phyloP scores from a whole-genome alignment of 2,797 vertebrate species.

The Myoxocephalus aenaeus region DNA sequence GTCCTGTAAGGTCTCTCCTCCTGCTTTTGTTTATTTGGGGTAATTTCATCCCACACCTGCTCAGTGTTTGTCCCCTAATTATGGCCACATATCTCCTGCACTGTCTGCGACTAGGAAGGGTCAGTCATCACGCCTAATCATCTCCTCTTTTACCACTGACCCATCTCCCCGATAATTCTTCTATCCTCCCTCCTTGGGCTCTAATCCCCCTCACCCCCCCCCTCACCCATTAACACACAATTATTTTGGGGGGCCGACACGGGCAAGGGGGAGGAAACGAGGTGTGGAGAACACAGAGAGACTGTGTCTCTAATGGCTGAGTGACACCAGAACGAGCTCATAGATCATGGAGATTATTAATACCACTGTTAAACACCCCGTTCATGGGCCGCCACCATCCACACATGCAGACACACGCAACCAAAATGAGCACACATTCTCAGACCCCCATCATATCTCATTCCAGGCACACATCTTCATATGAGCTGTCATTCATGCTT shows the following conservation, averaged over 20 bases:
- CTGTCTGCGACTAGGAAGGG: slow-evolving; percentile 50
- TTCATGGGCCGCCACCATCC: slow-evolving; percentile 65
- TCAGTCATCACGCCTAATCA: slow-evolving; percentile 79
- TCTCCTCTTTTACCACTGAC: slow-evolving; percentile 75
- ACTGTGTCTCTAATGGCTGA: slow-evolving; percentile 79
- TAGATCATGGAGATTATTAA: slow-evolving; percentile 85
- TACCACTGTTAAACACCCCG: slow-evolving; percentile 80
- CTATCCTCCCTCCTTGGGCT: slow-evolving; percentile 45
- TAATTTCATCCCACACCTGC: slow-evolving; percentile 5
- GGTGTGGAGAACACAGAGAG: slow-evolving; percentile 81
- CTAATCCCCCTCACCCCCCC: slow-evolving; percentile 50
- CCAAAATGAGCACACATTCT: slow-evolving; percentile 12
- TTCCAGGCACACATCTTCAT: slow-evolving; percentile 74
- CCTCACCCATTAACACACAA: slow-evolving; percentile 81
- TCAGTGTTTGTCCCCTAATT: slow-evolving; percentile 31
- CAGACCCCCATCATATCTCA: slow-evolving; percentile 65
- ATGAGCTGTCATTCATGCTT: slow-evolving; percentile 80
- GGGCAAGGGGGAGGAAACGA: slow-evolving; percentile 77
- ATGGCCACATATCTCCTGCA: slow-evolving; percentile 27
- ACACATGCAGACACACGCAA: slow-evolving; percentile 39
- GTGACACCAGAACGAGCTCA: slow-evolving; percentile 82
- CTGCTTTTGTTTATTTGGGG: slow-evolving; percentile 29
- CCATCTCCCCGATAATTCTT: slow-evolving; percentile 72
- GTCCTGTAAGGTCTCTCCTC: background rate
- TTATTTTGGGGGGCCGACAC: slow-evolving; percentile 76